phyloP scores from a whole-genome alignment of 2,113 vertebrate genomes.

The Sorex fumeus region DNA sequence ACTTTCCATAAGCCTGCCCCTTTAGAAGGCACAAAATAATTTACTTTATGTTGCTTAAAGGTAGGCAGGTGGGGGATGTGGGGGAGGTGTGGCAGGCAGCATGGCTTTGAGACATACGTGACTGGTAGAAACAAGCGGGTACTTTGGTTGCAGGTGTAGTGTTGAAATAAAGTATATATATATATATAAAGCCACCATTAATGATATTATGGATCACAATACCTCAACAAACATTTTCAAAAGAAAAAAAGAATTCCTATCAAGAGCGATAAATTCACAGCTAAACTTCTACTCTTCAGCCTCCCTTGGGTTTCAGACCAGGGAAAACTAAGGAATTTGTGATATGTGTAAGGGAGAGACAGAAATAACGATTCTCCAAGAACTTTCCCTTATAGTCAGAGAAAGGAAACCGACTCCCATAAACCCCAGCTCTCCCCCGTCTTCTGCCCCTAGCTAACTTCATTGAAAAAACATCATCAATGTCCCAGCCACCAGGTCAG shows the following conservation, averaged over 20 bases:
- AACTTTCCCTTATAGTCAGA: constrained; percentile 1
- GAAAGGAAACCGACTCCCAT: constrained; percentile 26
- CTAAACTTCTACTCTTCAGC: neutral
- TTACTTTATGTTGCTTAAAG: too few species aligned
- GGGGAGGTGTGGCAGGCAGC: too few species aligned
- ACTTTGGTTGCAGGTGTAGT: too few species aligned
- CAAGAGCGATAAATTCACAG: constrained; percentile 9
- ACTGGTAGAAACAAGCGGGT: too few species aligned
- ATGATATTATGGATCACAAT: too few species aligned
- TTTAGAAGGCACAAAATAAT: too few species aligned
- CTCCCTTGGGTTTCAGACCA: neutral
- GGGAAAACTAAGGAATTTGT: neutral
- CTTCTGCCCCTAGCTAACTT: constrained; percentile 22
- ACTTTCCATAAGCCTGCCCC: too few species aligned
- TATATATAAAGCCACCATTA: too few species aligned
- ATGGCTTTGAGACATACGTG: too few species aligned
- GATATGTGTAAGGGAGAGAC: accelerated
- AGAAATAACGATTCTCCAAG: neutral
- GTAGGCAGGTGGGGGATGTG: too few species aligned
- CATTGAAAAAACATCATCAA: neutral
- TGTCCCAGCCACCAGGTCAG: constrained; percentile 5
- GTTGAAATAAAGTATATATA: too few species aligned
- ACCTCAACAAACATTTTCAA: too few species aligned
- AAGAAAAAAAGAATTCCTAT: neutral
- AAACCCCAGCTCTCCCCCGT: neutral